Evolutionary conservation across 1,140 invertebrate genomes (phyloP).

Genomic region (Pararge aegeria): DNA sequence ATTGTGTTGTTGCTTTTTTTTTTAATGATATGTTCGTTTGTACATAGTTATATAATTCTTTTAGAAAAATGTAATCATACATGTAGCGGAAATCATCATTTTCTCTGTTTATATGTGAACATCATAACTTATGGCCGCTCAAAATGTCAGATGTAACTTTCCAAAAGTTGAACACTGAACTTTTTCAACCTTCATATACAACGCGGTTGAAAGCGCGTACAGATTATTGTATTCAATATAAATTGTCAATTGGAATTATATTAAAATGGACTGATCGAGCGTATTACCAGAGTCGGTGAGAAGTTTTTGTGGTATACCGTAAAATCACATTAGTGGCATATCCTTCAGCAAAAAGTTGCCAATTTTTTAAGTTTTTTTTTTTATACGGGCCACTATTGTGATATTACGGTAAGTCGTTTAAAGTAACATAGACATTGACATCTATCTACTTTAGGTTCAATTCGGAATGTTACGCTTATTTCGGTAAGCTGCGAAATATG

Average conservation of each 20-base stretch:
- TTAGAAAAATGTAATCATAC: too few species aligned
- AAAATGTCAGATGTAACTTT: too few species aligned
- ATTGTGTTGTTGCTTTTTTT: not conserved
- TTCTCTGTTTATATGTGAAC: too few species aligned
- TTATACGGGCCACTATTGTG: conserved; percentile 5
- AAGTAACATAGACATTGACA: conserved; percentile 12
- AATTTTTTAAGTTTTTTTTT: not conserved
- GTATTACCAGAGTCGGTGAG: conserved; percentile 6
- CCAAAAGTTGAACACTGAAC: too few species aligned
- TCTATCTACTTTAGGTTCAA: conserved; percentile 11
- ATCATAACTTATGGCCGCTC: too few species aligned
- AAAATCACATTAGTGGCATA: too few species aligned
- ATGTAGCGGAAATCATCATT: too few species aligned
- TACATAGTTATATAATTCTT: too few species aligned
- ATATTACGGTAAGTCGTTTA: not conserved
- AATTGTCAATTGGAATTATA: conserved; percentile 10
- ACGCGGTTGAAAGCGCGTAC: too few species aligned
- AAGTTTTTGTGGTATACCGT: not conserved
- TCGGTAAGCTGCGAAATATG: conserved; percentile 6
- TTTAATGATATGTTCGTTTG: too few species aligned
- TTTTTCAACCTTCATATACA: too few species aligned
- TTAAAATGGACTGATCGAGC: not conserved
- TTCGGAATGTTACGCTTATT: conserved; percentile 2
- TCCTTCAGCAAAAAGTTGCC: too few species aligned
- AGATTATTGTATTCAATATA: not conserved